Evolutionary conservation across 1,140 invertebrate genomes (phyloP), one percentile per base, ranked within the genome.

Genomic region (Pseudomyrmex dendroicus): DNA sequence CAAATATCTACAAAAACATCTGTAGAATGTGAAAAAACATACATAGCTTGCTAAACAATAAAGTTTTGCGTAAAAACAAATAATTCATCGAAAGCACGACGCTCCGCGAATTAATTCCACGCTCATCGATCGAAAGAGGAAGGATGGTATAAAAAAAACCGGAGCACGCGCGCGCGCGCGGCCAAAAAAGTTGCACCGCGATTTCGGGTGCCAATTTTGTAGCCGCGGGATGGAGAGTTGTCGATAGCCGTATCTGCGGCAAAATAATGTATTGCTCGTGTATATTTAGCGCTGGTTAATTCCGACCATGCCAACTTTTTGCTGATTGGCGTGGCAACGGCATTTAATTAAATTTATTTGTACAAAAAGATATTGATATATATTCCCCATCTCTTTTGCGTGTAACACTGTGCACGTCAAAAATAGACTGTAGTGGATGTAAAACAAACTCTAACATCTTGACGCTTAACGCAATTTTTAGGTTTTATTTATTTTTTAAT

Each of bases 141-240:
- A 57, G 20, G 4, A 35, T 5, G 35, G 10, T 15, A 1, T n/a
- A n/a, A 70, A 70, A 52, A 80, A 80, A 80, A 80, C 66, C 61
- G 12, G 54, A 20, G 48, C 66, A 22, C 54, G 66, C n/a, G 44
- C 35, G 35, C 35, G 3, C 35, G 44, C 54, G 66, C 22, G 44
- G 54, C 46, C 76, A 56, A 80, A 80, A 78, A 72, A 70, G 66
- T 80, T 72, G n/a, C 46, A 61, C n/a, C 35, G 15, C n/a, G 44
- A 78, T 78, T 78, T 70, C 54, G 44, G 54, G 72, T 70, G 44
- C 15, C 64, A 78, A 78, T 78, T 78, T 72, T 77, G 62, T 66
- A 76, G 48, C 73, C 76, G 44, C 54, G 22, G 66, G 66, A 78
- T 78, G 64, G 17, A 78, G 61, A 80, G 44, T 72, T 61, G 66